phyloP scores from a whole-genome alignment of 2,797 vertebrate genomes.

The Cichlasoma orientale region DNA sequence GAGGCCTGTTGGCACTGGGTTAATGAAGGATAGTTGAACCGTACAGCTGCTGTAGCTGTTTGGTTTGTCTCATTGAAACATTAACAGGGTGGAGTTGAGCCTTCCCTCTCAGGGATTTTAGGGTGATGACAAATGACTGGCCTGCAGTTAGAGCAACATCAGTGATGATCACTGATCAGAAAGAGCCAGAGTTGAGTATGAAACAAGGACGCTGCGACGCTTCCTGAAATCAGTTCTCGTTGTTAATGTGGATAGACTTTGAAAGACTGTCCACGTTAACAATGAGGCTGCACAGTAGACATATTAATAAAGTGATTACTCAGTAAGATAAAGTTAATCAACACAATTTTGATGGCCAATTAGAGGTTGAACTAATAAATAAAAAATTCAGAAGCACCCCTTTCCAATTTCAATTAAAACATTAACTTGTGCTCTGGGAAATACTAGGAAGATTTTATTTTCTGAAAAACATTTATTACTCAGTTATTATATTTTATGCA shows the following conservation, averaged over 20 bases:
- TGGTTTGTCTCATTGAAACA: constrained; percentile 4
- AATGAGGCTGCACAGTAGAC: neutral
- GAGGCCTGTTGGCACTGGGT: neutral
- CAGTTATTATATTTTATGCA: neutral
- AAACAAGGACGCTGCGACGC: neutral
- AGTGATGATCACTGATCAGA: neutral
- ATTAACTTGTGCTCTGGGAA: too few relatives aligned
- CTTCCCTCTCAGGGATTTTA: neutral
- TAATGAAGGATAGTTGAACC: neutral
- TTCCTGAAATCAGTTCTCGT: neutral
- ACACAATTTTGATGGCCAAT: too few relatives aligned
- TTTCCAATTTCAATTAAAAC: too few relatives aligned
- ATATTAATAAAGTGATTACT: too few relatives aligned
- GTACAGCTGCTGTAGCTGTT: constrained; percentile 3
- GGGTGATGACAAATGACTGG: neutral
- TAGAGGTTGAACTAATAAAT: neutral
- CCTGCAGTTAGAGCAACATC: neutral
- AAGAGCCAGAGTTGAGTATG: neutral
- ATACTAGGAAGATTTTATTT: neutral
- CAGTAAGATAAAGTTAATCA: too few relatives aligned
- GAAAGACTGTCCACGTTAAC: neutral
- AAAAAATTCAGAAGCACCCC: too few relatives aligned
- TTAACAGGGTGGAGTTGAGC: constrained; percentile 19
- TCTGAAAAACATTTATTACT: neutral
- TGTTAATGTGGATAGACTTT: neutral